Base-by-base conservation (phyloP, 2,113 vertebrate species). In the Oryzias celebensis region DNA sequence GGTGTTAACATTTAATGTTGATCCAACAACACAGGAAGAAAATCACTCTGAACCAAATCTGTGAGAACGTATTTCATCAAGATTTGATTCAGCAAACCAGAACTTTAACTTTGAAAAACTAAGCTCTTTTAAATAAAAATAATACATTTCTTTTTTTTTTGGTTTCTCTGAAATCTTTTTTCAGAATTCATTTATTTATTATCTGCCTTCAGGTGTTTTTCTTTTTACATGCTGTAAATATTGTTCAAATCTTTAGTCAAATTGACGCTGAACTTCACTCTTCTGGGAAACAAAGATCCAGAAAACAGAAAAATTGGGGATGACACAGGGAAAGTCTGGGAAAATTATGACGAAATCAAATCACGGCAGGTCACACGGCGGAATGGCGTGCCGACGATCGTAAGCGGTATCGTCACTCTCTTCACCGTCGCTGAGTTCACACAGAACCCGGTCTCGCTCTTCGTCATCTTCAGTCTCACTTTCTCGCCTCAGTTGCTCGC, bases 401-500 rank as follows among this genome's bases (percentile, higher is more conserved):
- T 92, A 93, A 0, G 91, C 91, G 0, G 92, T 92, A 84, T 93
- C 91, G 1, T 93, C 92, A 4, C 91, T 93, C 71, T 92, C 91
- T 65, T 91, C 92, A 0, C 90, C 90, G 1, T 91, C 90, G n/a
- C 91, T 93, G 0, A 59, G 68, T 28, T 86, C 88, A 0, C 86
- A 73, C 61, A 89, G 31, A 17, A 77, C 84, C 56, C 82, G 75
- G 52, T 90, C 91, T 47, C 78, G 81, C 61, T 91, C 92, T 18
- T 91, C 89, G 0, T 92, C 91, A 20, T 91, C 90, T 62, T 93
- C 91, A 0, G 89, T 90, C 54, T 92, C 90, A 0, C 91, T 91
- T 55, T 81, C 87, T 18, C 77, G 66, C 45, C 82, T 68, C 68
- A 87, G 83, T 12, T 84, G 78, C 41, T 86, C 78, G 7, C 73